A percentile compares a stretch with the other conserved stretches of the same genome.
These are phyloP conservation scores for Rhyacichthys aspro DNA, from an alignment of 2,797 vertebrate species.

Conservation along the genomic window DNA sequence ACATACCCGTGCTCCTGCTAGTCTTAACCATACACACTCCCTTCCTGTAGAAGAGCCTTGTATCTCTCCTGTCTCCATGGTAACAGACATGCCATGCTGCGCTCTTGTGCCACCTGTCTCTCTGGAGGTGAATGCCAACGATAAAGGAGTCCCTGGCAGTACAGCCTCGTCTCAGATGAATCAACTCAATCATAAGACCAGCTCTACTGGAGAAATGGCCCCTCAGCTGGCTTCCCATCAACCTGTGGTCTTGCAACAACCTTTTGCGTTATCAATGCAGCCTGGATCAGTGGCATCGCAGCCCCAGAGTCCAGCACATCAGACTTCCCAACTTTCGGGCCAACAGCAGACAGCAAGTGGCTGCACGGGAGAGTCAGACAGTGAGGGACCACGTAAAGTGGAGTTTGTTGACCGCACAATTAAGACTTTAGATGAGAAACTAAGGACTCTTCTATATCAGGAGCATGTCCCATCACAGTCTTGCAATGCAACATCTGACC, in stretches of 20 bases:
- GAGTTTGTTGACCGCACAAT: constrained; percentile 95
- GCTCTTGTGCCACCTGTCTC: constrained; percentile 78
- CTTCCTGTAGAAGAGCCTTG: constrained; percentile 69
- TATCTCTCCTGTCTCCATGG: constrained; percentile 70
- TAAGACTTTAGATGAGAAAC: constrained; percentile 95
- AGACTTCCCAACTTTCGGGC: constrained; percentile 57
- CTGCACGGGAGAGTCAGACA: constrained; percentile 87
- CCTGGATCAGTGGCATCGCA: constrained; percentile 74
- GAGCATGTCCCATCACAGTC: constrained; percentile 76
- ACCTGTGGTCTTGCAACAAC: constrained; percentile 82
- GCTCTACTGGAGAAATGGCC: constrained; percentile 64
- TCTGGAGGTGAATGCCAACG: constrained; percentile 65
- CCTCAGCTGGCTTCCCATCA: constrained; percentile 62
- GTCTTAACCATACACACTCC: constrained; percentile 39
- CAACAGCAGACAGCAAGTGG: constrained; percentile 77
- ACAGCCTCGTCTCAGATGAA: constrained; percentile 47
- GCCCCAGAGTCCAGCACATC: constrained; percentile 83
- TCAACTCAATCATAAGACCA: constrained; percentile 61
- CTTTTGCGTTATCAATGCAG: constrained; percentile 72
- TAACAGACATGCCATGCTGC: constrained; percentile 81
- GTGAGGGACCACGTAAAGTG: constrained; percentile 88
- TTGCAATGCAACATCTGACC: constrained; percentile 57
- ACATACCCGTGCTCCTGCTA: constrained; percentile 20
- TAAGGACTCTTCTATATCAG: constrained; percentile 91
- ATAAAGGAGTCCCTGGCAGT: constrained; percentile 43